A percentile compares a stretch with the other conserved stretches of the same genome.
Evolutionary conservation across 2,888 invertebrate species (phyloP).

Genomic region (Drosophila pseudotalamancana): DNA sequence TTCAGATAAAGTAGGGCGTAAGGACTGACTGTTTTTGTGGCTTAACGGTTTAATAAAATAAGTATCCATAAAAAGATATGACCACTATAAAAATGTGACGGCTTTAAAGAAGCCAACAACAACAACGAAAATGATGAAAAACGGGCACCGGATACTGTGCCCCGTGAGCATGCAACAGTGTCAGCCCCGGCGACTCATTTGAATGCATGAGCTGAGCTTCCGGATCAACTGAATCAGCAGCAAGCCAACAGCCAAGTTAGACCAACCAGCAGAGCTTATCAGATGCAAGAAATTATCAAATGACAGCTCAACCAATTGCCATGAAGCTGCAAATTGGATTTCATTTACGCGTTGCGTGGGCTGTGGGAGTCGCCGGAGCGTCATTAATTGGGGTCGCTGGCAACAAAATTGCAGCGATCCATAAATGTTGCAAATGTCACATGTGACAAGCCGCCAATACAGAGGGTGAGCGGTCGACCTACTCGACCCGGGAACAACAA

Average conservation of each 20-base stretch:
- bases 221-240: slow-evolving; percentile 27
- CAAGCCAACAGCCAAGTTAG: not conserved
- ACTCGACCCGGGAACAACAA: slow-evolving; percentile 31
- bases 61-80: slow-evolving; percentile 70
- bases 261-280: not conserved
- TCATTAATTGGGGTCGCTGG: slow-evolving; percentile 32
- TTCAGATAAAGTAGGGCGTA: slow-evolving; percentile 61
- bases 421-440: slow-evolving; percentile 80
- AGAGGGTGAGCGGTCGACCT: slow-evolving; percentile 58
- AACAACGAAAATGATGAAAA: slow-evolving; percentile 15
- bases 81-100: slow-evolving; percentile 63
- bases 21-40: slow-evolving; percentile 28
- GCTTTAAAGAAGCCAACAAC: slow-evolving; percentile 44
- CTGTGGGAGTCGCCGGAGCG: slow-evolving; percentile 1
- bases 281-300: slow-evolving; percentile 46
- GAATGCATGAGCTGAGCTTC: slow-evolving; percentile 52
- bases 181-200: slow-evolving; percentile 38
- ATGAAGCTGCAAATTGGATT: slow-evolving; percentile 46
- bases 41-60: slow-evolving; percentile 61
- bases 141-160: slow-evolving; percentile 24
- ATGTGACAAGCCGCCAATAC: slow-evolving; percentile 74
- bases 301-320: slow-evolving; percentile 32
- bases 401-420: slow-evolving; percentile 70
- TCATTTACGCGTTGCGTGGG: slow-evolving; percentile 35
- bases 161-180: slow-evolving; percentile 50